Percentiles rank a stretch among this genome's conserved stretches.
These are phyloP conservation scores for Pyrgilauda ruficollis DNA, from an alignment of 2,113 vertebrate species.

Conservation along the genomic window DNA sequence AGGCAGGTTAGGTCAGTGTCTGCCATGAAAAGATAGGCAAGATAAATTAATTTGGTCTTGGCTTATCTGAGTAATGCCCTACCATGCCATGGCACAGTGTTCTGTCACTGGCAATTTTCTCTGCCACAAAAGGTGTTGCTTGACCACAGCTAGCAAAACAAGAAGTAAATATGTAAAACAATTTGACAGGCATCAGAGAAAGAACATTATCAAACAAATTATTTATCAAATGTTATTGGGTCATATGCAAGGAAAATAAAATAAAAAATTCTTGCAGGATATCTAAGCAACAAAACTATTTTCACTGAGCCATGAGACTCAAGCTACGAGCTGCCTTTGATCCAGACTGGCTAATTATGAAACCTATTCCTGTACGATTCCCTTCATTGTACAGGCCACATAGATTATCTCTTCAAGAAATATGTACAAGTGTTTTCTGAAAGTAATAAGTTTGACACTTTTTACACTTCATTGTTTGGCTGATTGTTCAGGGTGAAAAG, in stretches of 20 bases:
- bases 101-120: background rate
- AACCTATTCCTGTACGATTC: background rate
- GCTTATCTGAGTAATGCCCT: background rate
- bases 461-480: background rate
- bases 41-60: background rate
- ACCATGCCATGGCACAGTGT: accelerated
- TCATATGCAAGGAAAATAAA: background rate
- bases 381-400: background rate
- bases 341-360: background rate
- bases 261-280: background rate
- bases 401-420: background rate
- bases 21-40: background rate
- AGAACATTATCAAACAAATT: background rate
- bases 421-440: background rate
- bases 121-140: background rate
- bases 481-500: background rate
- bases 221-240: background rate
- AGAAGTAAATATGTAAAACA: background rate
- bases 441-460: background rate
- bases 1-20: background rate
- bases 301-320: background rate
- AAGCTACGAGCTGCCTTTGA: background rate
- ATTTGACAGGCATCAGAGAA: background rate
- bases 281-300: background rate
- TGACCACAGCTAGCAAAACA: background rate